These are phyloP conservation scores for Periophthalmodon schlosseri DNA, from an alignment of 2,113 vertebrate genomes.

Conservation along the genomic window DNA sequence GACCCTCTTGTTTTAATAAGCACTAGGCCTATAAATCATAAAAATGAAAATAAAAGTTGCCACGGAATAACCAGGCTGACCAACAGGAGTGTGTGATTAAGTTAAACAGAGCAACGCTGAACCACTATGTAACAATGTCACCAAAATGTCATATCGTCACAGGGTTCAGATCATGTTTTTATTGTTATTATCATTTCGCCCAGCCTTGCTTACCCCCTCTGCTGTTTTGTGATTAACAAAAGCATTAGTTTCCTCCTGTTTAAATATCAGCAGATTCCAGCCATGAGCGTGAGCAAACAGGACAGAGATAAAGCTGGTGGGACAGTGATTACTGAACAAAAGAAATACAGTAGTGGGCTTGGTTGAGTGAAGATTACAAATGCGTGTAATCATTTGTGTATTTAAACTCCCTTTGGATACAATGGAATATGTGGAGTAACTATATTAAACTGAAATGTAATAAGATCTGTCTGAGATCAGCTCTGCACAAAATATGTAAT, in stretches of 20 bases:
- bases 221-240: constrained; percentile 33
- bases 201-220: constrained; percentile 11
- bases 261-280: constrained; percentile 44
- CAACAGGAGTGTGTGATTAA: no score
- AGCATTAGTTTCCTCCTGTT: constrained; percentile 38
- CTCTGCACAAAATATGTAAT: neutral
- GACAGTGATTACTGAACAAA: neutral
- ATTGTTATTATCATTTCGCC: neutral
- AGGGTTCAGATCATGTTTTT: no score
- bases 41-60: constrained; percentile 4
- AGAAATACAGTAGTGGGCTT: neutral
- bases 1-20: constrained; percentile 17
- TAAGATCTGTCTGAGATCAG: neutral
- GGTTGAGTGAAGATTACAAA: neutral
- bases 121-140: neutral
- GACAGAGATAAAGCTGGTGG: neutral
- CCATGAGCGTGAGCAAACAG: constrained; percentile 7
- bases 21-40: constrained; percentile 26
- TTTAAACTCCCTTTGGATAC: neutral
- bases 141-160: neutral
- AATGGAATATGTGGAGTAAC: neutral
- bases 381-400: neutral
- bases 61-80: constrained; percentile 4
- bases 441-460: neutral
- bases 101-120: no score